Conservation (phyloP, 2,113 vertebrate species). For the Xenotilapia longispinis region DNA sequence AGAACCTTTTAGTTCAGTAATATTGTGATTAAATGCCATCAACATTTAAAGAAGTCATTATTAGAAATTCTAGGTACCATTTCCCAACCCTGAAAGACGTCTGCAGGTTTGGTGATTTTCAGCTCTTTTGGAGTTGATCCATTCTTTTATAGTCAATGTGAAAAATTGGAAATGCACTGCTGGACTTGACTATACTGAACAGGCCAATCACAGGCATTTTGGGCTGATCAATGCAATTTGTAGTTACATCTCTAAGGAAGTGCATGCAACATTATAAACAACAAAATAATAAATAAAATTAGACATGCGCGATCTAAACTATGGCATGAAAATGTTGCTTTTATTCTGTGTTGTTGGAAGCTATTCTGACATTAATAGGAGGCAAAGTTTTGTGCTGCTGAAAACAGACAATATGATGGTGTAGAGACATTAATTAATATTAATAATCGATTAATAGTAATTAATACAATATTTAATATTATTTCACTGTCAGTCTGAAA, state of each 20-base stretch:
- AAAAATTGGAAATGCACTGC: background rate
- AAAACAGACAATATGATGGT: background rate
- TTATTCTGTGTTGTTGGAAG: background rate
- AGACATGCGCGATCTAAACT: background rate
- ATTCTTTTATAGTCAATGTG: background rate
- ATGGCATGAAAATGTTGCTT: background rate
- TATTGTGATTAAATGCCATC: background rate
- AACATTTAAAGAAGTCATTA: background rate
- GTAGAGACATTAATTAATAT: background rate
- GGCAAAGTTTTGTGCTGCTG: background rate
- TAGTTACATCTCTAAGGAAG: background rate
- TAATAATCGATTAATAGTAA: fast-evolving
- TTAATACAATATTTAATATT: background rate
- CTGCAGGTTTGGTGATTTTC: background rate
- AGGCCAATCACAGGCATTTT: background rate
- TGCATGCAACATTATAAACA: background rate
- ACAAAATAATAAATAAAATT: background rate
- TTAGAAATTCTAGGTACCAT: background rate
- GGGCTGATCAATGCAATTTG: background rate
- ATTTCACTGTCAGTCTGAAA: background rate
- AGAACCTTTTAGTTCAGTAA: background rate
- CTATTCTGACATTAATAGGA: background rate
- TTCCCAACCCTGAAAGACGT: background rate
- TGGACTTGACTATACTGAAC: background rate
- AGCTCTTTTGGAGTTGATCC: background rate